A percentile compares a stretch with the other conserved stretches of the same genome.
These are phyloP conservation scores for Nematolebias whitei DNA, from an alignment of 2,113 vertebrate species.

Conservation along the genomic window DNA sequence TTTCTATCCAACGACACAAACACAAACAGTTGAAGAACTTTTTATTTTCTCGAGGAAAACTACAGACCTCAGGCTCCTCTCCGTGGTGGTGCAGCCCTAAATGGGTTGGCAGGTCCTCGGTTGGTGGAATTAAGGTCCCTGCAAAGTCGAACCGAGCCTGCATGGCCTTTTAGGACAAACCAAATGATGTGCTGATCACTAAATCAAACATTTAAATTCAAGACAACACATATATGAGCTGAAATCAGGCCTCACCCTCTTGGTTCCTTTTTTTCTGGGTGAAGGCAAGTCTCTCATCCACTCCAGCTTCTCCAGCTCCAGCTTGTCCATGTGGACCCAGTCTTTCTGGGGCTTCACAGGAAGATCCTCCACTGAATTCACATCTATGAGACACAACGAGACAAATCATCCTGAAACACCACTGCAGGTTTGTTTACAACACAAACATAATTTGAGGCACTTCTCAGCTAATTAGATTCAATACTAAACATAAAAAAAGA, in stretches of 20 bases:
- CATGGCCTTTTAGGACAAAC: conserved; percentile 85
- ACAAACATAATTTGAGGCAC: neutral
- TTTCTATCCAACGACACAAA: neutral
- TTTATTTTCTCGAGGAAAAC: neutral
- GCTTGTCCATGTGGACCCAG: conserved; percentile 93
- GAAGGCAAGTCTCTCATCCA: conserved; percentile 91
- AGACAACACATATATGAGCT: neutral
- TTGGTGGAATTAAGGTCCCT: conserved; percentile 87
- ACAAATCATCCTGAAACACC: neutral
- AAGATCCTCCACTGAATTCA: conserved; percentile 76
- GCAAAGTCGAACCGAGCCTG: conserved; percentile 93
- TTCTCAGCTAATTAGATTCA: too few relatives aligned
- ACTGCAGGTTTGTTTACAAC: neutral
- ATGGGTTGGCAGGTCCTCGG: conserved; percentile 90
- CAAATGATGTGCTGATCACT: neutral
- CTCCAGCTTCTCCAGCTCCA: conserved; percentile 93
- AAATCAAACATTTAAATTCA: neutral
- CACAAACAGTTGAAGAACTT: too few relatives aligned
- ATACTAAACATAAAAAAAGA: too few relatives aligned
- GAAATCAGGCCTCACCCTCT: conserved; percentile 74
- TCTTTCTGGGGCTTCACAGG: conserved; percentile 87
- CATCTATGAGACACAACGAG: neutral
- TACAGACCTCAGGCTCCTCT: conserved; percentile 92
- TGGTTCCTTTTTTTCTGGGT: conserved; percentile 83
- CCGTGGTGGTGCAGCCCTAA: conserved; percentile 97